These are phyloP conservation scores for Sardina pilchardus DNA, from an alignment of 2,113 vertebrate species.

Conservation along the genomic window DNA sequence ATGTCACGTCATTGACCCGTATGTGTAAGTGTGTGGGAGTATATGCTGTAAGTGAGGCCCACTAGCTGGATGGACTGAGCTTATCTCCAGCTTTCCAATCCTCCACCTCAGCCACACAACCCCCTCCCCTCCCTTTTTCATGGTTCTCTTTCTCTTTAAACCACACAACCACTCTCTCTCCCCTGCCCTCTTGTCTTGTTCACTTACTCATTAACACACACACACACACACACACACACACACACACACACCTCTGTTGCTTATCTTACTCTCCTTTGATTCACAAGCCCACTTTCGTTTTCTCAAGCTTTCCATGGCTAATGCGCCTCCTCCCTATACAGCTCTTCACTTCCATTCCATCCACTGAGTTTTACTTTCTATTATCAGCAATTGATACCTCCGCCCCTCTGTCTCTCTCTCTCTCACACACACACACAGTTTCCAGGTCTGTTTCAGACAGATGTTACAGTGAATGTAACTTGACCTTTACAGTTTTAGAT, in stretches of 20 bases:
- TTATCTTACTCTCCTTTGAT: too few relatives aligned
- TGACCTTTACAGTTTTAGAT: too few relatives aligned
- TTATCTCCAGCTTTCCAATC: too few relatives aligned
- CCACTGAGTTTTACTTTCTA: not conserved
- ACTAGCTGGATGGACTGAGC: too few relatives aligned
- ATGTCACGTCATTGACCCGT: too few relatives aligned
- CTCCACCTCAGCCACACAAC: too few relatives aligned
- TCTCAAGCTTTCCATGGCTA: not conserved
- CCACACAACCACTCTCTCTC: constrained; percentile 15
- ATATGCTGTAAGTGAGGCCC: too few relatives aligned
- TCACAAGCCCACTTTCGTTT: not conserved
- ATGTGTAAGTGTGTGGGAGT: too few relatives aligned
- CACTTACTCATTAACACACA: not conserved
- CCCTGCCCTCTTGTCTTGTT: not conserved
- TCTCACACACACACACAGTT: not conserved
- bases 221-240: not conserved
- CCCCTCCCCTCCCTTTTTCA: too few relatives aligned
- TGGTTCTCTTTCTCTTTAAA: not conserved
- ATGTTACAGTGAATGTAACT: too few relatives aligned
- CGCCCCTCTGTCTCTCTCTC: too few relatives aligned
- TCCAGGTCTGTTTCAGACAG: not conserved
- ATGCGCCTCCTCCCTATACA: not conserved
- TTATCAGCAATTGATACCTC: not conserved
- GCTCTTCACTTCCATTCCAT: too few relatives aligned
- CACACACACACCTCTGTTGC: not conserved